Evolutionary conservation across 2,888 invertebrate species (phyloP).

Genomic region (Eulithis prunata): DNA sequence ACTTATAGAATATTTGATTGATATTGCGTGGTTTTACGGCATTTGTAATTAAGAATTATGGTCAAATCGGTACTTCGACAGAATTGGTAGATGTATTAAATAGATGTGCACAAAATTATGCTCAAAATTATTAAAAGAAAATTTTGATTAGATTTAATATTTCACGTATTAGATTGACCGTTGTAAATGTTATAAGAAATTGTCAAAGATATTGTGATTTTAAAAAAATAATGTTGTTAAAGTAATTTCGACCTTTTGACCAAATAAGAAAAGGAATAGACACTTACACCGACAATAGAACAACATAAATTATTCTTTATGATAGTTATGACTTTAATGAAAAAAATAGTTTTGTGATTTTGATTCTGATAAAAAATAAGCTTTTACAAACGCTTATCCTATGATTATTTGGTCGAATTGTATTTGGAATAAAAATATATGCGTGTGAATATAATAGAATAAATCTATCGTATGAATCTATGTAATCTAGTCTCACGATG

Average conservation of each 20-base stretch:
- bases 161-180: constrained; percentile 26
- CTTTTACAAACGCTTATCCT: constrained; percentile 24
- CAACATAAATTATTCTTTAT: neutral
- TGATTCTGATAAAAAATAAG: neutral
- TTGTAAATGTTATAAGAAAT: constrained; percentile 17
- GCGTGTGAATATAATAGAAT: constrained; percentile 11
- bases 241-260: constrained; percentile 11
- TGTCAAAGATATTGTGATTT: constrained; percentile 31
- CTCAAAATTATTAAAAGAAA: constrained; percentile 37
- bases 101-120: constrained; percentile 41
- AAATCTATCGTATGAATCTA: constrained; percentile 41
- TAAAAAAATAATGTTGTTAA: constrained; percentile 19
- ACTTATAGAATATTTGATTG: too few relatives aligned
- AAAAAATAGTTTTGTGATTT: too few relatives aligned
- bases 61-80: too few relatives aligned
- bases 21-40: too few relatives aligned
- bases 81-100: constrained; percentile 13
- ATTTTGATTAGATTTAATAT: constrained; percentile 26
- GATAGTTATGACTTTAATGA: neutral
- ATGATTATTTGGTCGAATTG: constrained; percentile 40
- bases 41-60: too few relatives aligned
- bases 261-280: constrained; percentile 15
- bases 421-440: constrained; percentile 18
- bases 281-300: neutral
- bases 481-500: constrained; percentile 57